Conservation (phyloP, 2,888 invertebrate genomes). For the Chesias legatella region DNA sequence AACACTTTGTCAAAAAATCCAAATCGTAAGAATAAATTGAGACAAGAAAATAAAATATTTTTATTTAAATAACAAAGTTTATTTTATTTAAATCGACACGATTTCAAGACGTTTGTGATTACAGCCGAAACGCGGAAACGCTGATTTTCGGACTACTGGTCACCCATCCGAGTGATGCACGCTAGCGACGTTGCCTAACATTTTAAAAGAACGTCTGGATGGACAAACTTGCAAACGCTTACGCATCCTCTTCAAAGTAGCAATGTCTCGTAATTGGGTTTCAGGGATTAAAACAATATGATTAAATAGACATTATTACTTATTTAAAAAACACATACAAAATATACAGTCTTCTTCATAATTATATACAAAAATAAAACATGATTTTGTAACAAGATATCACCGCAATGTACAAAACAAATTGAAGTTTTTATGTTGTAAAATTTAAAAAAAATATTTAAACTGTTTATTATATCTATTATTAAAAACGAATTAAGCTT, state of each 20-base stretch:
- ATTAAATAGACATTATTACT: slow-evolving; percentile 17
- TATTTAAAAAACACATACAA: slow-evolving; percentile 50
- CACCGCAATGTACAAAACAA: too few relatives aligned
- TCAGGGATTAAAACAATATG: not conserved
- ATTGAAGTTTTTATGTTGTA: too few relatives aligned
- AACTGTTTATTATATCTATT: not conserved
- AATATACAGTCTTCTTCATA: slow-evolving; percentile 74
- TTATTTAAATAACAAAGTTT: not conserved
- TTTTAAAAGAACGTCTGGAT: too few relatives aligned
- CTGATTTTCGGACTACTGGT: too few relatives aligned
- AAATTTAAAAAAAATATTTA: not conserved
- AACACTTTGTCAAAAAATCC: slow-evolving; percentile 24
- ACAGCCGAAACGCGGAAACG: too few relatives aligned
- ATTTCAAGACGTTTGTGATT: too few relatives aligned
- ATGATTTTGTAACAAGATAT: slow-evolving; percentile 8
- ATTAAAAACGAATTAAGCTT: slow-evolving; percentile 3
- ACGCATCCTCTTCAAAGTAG: too few relatives aligned
- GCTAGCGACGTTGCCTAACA: too few relatives aligned
- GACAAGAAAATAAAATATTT: slow-evolving; percentile 1
- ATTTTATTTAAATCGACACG: too few relatives aligned
- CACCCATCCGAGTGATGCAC: too few relatives aligned
- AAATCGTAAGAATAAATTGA: slow-evolving; percentile 16
- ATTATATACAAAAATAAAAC: slow-evolving; percentile 54
- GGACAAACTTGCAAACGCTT: too few relatives aligned
- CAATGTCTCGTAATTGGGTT: too few relatives aligned